Evolutionary conservation across 2,888 invertebrate genomes (phyloP).

Genomic region (Brachypterus glaber): DNA sequence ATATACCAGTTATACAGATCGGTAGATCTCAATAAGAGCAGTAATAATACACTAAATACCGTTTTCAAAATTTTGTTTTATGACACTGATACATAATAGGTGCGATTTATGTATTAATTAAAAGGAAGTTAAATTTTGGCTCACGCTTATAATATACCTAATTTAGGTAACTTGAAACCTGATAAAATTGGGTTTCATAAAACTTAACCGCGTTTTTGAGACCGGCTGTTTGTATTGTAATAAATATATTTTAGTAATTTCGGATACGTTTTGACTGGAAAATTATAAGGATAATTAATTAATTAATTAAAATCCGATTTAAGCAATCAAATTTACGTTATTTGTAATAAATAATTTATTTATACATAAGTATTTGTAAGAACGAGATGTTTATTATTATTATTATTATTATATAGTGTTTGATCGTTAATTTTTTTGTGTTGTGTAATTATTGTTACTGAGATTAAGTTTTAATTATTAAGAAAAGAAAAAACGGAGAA

Average conservation of each 20-base stretch:
- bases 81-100: too few relatives aligned
- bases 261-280: conserved; percentile 3
- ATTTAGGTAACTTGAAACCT: too few relatives aligned
- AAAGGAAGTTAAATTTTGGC: too few relatives aligned
- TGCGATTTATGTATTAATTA: too few relatives aligned
- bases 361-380: conserved; percentile 8
- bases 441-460: conserved; percentile 26
- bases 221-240: too few relatives aligned
- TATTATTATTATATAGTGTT: conserved; percentile 10
- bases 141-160: too few relatives aligned
- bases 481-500: not conserved
- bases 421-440: conserved; percentile 8
- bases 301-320: conserved; percentile 8
- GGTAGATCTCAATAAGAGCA: too few relatives aligned
- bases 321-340: conserved; percentile 19
- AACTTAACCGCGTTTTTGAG: too few relatives aligned
- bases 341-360: conserved; percentile 13
- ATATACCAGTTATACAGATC: too few relatives aligned
- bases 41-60: too few relatives aligned
- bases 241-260: not conserved
- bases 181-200: too few relatives aligned
- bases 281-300: not conserved
- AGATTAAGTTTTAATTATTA: conserved; percentile 19
- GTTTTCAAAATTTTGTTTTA: too few relatives aligned
- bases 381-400: conserved; percentile 11